Evolutionary conservation across 2,113 vertebrate species (phyloP).

Genomic region (Aegypius monachus): DNA sequence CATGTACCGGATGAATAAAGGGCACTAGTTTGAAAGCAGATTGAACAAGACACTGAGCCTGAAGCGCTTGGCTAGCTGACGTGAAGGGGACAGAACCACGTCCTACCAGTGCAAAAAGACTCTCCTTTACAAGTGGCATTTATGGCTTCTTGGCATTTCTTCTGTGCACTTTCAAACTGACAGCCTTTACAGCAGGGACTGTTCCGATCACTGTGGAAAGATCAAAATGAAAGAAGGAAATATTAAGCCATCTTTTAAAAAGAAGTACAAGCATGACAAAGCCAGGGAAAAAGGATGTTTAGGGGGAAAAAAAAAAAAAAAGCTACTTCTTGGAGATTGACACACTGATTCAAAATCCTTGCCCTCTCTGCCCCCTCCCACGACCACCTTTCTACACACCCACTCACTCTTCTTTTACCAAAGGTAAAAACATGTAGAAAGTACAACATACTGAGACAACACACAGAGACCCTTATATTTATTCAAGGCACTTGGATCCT

Average conservation of each 20-base stretch:
- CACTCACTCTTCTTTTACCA: background rate
- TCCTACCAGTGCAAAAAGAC: conserved; percentile 90
- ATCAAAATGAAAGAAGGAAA: background rate
- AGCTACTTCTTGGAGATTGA: background rate
- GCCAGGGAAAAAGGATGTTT: background rate
- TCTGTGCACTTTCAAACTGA: conserved; percentile 81
- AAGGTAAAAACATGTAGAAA: background rate
- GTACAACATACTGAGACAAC: background rate
- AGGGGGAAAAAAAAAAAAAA: too few species aligned
- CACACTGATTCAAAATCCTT: background rate
- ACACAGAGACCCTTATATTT: background rate
- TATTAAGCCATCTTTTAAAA: background rate
- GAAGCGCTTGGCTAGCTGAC: background rate
- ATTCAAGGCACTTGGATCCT: background rate
- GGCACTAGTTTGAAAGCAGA: background rate
- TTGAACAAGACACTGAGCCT: background rate
- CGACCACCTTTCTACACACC: background rate
- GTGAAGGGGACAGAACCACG: background rate
- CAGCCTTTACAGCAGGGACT: conserved; percentile 92
- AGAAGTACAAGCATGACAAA: background rate
- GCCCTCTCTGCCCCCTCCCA: background rate
- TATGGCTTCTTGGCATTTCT: conserved; percentile 92
- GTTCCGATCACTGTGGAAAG: conserved; percentile 87
- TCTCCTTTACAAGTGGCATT: conserved; percentile 92
- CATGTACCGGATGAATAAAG: background rate